A percentile compares a stretch with the other conserved stretches of the same genome.
Evolutionary conservation across 2,888 invertebrate genomes (phyloP).

Genomic region (Acrobasis suavella): DNA sequence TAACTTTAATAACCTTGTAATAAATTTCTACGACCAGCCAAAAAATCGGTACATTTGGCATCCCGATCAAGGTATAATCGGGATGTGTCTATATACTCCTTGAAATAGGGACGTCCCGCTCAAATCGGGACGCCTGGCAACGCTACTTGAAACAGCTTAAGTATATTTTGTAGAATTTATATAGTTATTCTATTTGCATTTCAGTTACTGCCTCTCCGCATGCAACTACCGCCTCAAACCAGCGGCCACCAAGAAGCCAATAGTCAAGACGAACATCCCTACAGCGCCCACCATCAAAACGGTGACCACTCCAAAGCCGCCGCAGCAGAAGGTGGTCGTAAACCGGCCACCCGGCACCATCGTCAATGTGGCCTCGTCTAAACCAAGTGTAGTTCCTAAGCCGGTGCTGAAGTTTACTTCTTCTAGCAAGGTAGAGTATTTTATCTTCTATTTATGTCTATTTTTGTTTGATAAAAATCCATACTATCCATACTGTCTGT

Average conservation of each 20-base stretch:
- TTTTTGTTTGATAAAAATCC: no score
- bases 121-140: no score
- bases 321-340: conserved; percentile 75
- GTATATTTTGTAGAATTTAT: no score
- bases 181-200: conserved; percentile 33
- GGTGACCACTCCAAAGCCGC: conserved; percentile 65
- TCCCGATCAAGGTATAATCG: no score
- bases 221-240: conserved; percentile 89
- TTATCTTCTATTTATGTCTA: background rate
- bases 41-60: no score
- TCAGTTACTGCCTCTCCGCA: conserved; percentile 91
- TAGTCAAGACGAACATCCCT: conserved; percentile 53
- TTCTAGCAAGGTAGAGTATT: conserved; percentile 65
- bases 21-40: no score
- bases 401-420: conserved; percentile 89
- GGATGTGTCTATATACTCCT: no score
- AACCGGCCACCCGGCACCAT: conserved; percentile 72
- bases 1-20: no score
- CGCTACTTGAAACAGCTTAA: no score
- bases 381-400: conserved; percentile 88
- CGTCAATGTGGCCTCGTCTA: conserved; percentile 81
- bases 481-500: no score
- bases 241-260: conserved; percentile 76
- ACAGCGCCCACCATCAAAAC: conserved; percentile 60
- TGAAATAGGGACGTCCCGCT: no score